Evolutionary conservation across 2,113 vertebrate genomes (phyloP), one percentile per base, ranked within the genome.

Genomic region (Festucalex cinctus): DNA sequence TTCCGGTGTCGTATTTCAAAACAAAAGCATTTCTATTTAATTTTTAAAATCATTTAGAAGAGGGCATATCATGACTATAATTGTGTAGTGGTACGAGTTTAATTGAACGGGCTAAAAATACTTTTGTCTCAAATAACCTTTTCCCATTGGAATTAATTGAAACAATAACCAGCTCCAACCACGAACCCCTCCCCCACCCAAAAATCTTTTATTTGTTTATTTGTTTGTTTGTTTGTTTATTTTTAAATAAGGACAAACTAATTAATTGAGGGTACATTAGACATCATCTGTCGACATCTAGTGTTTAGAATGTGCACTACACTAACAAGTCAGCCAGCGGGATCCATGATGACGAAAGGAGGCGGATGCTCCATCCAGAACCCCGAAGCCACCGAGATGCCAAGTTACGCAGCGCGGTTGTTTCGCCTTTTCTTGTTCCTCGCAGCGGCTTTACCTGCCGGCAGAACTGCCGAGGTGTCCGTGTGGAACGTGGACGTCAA

Each of bases 401-500:
- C 54, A 12, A 57, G 7, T 5, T 19, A 57, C 54, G 26, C 26
- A 32, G 73, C 46, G 19, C 63, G 1, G 46, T n/a, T 56, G 51
- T 68, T 6, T 66, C 51, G 69, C 22, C 32, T 58, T 19, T 70
- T 71, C 71, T 71, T 81, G 36, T 53, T 90, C 19, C 28, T 83
- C 44, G 66, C 78, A 0, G 24, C 44, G 4, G 41, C 61, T 69
- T 37, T 85, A 17, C 78, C 75, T 9, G 19, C 43, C n/a, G 65
- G 60, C 6, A 39, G 54, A 2, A 77, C 81, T 51, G 85, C 86
- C 2, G 92, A 92, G 69, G 75, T 91, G 3, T 90, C 92, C 12
- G 73, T 89, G 8, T 92, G 92, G 92, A 87, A 66, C 57, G 69
- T 89, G 63, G 77, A 85, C 35, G 76, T 90, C 51, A 88, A 78